Conservation (phyloP, 2,888 invertebrate genomes). For the Eupsilia transversa region DNA sequence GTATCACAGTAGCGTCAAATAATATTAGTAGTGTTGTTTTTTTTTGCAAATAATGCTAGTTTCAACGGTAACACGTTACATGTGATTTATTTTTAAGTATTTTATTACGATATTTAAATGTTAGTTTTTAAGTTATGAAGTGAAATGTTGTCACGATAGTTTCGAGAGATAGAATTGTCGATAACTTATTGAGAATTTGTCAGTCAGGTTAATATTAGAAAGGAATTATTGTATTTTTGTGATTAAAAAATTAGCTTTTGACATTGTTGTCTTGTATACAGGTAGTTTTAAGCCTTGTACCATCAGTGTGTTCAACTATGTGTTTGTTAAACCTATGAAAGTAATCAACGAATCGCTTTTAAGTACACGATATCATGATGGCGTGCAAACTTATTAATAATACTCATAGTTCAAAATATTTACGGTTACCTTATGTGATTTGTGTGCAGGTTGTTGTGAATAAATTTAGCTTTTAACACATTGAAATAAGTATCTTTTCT, state of each 20-base stretch:
- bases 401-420: slow-evolving; percentile 59
- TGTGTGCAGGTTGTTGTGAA: slow-evolving; percentile 64
- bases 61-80: slow-evolving; percentile 45
- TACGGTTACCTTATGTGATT: slow-evolving; percentile 53
- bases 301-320: slow-evolving; percentile 65
- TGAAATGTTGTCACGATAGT: slow-evolving; percentile 43
- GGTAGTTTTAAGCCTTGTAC: slow-evolving; percentile 63
- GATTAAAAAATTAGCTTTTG: slow-evolving; percentile 50
- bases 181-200: slow-evolving; percentile 18
- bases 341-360: slow-evolving; percentile 63
- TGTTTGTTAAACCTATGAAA: slow-evolving; percentile 53
- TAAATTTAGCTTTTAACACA: slow-evolving; percentile 61
- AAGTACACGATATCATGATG: slow-evolving; percentile 26
- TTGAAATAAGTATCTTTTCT: not conserved
- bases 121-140: slow-evolving; percentile 55
- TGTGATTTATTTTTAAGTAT: slow-evolving; percentile 64
- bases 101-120: slow-evolving; percentile 52
- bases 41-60: slow-evolving; percentile 48
- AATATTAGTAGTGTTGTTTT: slow-evolving; percentile 16
- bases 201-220: slow-evolving; percentile 29
- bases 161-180: slow-evolving; percentile 18
- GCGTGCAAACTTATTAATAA: slow-evolving; percentile 51
- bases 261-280: slow-evolving; percentile 52
- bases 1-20: slow-evolving; percentile 41
- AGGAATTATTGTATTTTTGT: slow-evolving; percentile 38